Conservation (phyloP, 2,113 vertebrate genomes). For the Pachycephala philippinensis region DNA sequence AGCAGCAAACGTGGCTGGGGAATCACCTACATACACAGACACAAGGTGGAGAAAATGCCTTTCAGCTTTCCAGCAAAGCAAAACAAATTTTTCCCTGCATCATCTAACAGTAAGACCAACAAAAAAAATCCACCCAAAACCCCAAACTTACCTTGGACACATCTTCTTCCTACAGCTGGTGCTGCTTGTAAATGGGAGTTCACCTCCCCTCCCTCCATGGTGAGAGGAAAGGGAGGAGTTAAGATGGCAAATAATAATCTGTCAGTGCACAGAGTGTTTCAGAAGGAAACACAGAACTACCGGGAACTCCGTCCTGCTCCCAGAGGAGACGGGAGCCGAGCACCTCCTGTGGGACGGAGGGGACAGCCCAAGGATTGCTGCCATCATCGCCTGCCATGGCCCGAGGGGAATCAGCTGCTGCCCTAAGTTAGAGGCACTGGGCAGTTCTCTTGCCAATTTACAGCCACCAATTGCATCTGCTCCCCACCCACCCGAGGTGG, state of each 20-base stretch:
- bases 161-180: neutral
- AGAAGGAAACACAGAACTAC: neutral
- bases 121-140: neutral
- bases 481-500: neutral
- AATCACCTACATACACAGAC: neutral
- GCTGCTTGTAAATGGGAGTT: neutral
- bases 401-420: neutral
- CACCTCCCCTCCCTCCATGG: fast-evolving
- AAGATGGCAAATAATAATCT: neutral
- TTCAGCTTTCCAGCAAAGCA: neutral
- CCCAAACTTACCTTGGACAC: neutral
- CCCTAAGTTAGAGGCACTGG: neutral
- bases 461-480: neutral
- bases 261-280: neutral
- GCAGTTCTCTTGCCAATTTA: neutral
- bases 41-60: fast-evolving
- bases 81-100: neutral
- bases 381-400: neutral
- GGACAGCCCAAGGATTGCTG: neutral
- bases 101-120: neutral
- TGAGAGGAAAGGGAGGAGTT: neutral
- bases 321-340: neutral
- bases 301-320: neutral
- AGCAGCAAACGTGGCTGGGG: fast-evolving
- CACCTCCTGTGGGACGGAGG: neutral